Evolutionary conservation across 2,113 vertebrate species (phyloP).

Genomic region (Nettapus auritus): DNA sequence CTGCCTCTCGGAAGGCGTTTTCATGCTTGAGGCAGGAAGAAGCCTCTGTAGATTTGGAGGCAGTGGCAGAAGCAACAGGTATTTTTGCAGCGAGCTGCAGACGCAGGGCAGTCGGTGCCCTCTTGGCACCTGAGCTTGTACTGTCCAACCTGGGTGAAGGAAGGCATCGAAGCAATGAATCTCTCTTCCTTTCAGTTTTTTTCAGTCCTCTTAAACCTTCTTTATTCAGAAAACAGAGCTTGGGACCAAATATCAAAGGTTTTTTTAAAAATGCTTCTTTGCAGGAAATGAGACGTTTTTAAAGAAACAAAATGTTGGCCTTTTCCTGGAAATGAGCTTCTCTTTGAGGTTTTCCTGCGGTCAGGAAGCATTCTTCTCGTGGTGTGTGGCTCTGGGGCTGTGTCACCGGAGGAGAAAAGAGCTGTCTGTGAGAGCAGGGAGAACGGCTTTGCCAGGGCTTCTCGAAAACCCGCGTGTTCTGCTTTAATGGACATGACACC

Average conservation of each 20-base stretch:
- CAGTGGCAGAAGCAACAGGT: not conserved
- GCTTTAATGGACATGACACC: not conserved
- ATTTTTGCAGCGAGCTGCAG: not conserved
- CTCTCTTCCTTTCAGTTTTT: not conserved
- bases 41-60: not conserved
- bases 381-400: accelerated
- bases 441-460: not conserved
- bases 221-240: not conserved
- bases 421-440: not conserved
- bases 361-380: not conserved
- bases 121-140: not conserved
- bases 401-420: not conserved
- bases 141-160: not conserved
- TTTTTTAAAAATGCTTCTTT: not conserved
- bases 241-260: not conserved
- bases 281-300: not conserved
- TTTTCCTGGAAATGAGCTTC: not conserved
- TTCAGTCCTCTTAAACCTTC: not conserved
- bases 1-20: not conserved
- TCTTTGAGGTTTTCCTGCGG: not conserved
- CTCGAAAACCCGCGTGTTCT: not conserved
- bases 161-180: not conserved
- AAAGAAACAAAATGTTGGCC: not conserved
- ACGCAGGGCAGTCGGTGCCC: not conserved
- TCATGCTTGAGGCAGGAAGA: not conserved